A percentile compares a stretch with the other conserved stretches of the same genome.
Evolutionary conservation across 2,113 vertebrate genomes (phyloP).

Genomic region (Arenaria interpres): DNA sequence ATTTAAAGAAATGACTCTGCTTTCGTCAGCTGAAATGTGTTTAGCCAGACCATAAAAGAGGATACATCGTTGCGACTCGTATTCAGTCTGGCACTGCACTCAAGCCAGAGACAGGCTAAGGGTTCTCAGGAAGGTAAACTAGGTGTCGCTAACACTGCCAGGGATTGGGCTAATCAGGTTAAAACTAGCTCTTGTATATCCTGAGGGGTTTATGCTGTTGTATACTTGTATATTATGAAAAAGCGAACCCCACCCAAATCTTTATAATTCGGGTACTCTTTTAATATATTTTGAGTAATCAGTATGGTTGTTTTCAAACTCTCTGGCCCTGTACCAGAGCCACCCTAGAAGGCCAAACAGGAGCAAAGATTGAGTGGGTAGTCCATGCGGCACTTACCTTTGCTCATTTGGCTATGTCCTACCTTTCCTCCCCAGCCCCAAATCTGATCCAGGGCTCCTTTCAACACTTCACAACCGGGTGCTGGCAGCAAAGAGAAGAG

Average conservation of each 20-base stretch:
- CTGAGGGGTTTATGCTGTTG: not conserved
- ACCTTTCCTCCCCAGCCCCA: not conserved
- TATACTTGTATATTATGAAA: not conserved
- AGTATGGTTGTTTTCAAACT: not conserved
- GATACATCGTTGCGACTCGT: not conserved
- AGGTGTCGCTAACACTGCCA: not conserved
- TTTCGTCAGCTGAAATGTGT: not conserved
- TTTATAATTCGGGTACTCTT: not conserved
- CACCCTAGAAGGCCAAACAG: not conserved
- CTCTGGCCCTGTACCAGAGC: not conserved
- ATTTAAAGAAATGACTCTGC: not conserved
- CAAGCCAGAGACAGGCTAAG: not conserved
- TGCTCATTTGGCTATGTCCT: not conserved
- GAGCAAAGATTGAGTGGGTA: not conserved
- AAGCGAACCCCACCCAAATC: not conserved
- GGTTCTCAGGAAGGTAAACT: not conserved
- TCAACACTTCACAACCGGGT: too few species aligned
- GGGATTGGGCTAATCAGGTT: not conserved
- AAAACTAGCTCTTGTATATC: not conserved
- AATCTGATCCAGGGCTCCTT: not conserved
- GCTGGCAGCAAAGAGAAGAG: not conserved
- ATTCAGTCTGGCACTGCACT: not conserved
- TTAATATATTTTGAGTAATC: not conserved
- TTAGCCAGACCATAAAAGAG: not conserved
- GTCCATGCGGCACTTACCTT: not conserved